A percentile compares a stretch with the other conserved stretches of the same genome.
phyloP scores from a whole-genome alignment of 2,888 invertebrate species.

The Heterodera filipjevi region DNA sequence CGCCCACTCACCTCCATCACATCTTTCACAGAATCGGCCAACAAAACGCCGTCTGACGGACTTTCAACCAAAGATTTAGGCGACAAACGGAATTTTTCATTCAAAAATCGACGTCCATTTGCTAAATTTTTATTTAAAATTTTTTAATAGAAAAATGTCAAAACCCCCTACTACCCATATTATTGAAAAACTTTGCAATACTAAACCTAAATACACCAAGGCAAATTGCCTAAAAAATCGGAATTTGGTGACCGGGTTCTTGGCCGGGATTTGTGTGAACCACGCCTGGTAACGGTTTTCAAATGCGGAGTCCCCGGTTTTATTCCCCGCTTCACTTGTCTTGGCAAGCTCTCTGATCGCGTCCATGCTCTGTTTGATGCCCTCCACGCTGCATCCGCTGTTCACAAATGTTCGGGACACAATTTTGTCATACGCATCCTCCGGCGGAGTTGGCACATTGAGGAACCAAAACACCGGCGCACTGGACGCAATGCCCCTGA shows the following conservation, averaged over 20 bases:
- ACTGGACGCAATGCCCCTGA: slow-evolving; percentile 88
- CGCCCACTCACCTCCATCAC: slow-evolving; percentile 14
- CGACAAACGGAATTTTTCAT: slow-evolving; percentile 79
- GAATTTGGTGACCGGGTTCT: too few species aligned
- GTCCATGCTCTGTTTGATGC: slow-evolving; percentile 80
- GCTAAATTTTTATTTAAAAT: slow-evolving; percentile 65
- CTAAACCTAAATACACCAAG: too few species aligned
- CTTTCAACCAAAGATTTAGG: slow-evolving; percentile 58
- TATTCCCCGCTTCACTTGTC: too few species aligned
- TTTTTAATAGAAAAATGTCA: too few species aligned
- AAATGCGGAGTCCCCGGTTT: too few species aligned
- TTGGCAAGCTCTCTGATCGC: slow-evolving; percentile 70
- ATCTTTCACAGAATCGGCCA: slow-evolving; percentile 28
- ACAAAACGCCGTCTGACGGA: slow-evolving; percentile 41
- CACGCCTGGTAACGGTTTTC: too few species aligned
- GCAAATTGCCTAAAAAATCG: too few species aligned
- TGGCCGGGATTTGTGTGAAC: too few species aligned
- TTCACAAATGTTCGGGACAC: slow-evolving; percentile 78
- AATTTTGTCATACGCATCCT: slow-evolving; percentile 71
- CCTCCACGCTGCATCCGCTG: slow-evolving; percentile 68
- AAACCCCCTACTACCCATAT: too few species aligned
- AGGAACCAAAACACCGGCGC: slow-evolving; percentile 73
- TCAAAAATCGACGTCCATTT: slow-evolving; percentile 76
- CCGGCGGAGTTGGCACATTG: slow-evolving; percentile 40
- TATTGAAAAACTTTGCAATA: too few species aligned